phyloP scores from a whole-genome alignment of 1,140 invertebrate genomes.

The Trichomalopsis sarcophagae region DNA sequence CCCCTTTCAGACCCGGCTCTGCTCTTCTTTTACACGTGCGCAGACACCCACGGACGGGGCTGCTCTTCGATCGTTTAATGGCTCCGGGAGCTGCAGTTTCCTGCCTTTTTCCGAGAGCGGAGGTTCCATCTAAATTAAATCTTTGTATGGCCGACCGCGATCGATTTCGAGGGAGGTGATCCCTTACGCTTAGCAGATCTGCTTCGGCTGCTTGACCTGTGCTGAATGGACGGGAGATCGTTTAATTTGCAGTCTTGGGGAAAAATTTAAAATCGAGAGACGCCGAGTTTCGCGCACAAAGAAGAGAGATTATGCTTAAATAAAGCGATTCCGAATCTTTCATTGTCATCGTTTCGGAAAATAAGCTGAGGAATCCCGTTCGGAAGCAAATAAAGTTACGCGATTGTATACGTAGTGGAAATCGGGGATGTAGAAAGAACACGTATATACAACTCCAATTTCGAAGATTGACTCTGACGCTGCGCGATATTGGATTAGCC shows the following conservation, averaged over 20 bases:
- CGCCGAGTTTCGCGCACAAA: too few relatives aligned
- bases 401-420: too few relatives aligned
- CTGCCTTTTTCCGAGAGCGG: background rate
- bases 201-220: background rate
- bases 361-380: too few relatives aligned
- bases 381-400: too few relatives aligned
- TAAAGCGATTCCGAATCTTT: too few relatives aligned
- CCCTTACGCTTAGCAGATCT: background rate
- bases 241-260: background rate
- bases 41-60: background rate
- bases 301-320: too few relatives aligned
- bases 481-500: too few relatives aligned
- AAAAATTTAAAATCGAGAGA: background rate
- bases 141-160: conserved; percentile 8
- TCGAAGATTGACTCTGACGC: too few relatives aligned
- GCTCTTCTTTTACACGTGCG: background rate
- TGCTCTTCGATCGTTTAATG: conserved; percentile 38
- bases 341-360: too few relatives aligned
- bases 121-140: conserved; percentile 43
- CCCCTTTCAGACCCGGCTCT: background rate
- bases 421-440: too few relatives aligned
- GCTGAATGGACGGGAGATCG: too few relatives aligned
- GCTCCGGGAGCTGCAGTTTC: background rate
- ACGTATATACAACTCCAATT: too few relatives aligned
- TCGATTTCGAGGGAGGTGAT: background rate